These are phyloP conservation scores for Gobionotothen gibberifrons DNA, from an alignment of 2,797 vertebrate genomes.

Conservation along the genomic window DNA sequence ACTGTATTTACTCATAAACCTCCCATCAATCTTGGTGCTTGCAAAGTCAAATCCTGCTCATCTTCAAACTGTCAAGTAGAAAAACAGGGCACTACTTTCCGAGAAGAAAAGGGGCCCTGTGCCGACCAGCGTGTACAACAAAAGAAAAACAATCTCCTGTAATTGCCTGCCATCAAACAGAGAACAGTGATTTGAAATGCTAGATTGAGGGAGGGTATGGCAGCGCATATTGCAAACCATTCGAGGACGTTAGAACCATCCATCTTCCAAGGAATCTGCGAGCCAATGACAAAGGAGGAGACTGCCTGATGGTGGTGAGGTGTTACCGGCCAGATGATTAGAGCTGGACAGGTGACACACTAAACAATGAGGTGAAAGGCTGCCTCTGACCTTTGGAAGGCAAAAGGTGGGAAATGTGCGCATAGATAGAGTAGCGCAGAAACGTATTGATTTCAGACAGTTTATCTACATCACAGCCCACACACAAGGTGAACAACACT, in stretches of 20 bases:
- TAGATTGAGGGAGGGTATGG: constrained; percentile 40
- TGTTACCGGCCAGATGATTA: constrained; percentile 44
- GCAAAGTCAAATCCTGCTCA: constrained; percentile 40
- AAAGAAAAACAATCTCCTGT: constrained; percentile 69
- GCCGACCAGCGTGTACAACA: constrained; percentile 57
- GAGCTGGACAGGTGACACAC: constrained; percentile 23
- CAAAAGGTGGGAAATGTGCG: constrained; percentile 39
- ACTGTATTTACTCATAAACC: constrained; percentile 52
- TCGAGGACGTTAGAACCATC: constrained; percentile 69
- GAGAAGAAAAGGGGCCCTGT: constrained; percentile 39
- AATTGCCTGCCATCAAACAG: constrained; percentile 72
- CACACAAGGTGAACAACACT: constrained; percentile 47
- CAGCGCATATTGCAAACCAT: constrained; percentile 54
- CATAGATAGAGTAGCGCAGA: constrained; percentile 21
- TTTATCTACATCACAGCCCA: constrained; percentile 67
- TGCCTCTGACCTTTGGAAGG: constrained; percentile 63
- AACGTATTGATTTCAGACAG: constrained; percentile 70
- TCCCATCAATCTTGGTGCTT: constrained; percentile 49
- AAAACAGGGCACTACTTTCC: constrained; percentile 57
- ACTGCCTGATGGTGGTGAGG: neutral
- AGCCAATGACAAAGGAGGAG: constrained; percentile 63
- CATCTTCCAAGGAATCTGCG: constrained; percentile 59
- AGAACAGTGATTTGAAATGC: constrained; percentile 60
- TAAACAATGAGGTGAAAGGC: constrained; percentile 50
- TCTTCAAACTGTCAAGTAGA: constrained; percentile 51